Base-by-base conservation (phyloP, 1,140 invertebrate genomes). In the Grapholita molesta region DNA sequence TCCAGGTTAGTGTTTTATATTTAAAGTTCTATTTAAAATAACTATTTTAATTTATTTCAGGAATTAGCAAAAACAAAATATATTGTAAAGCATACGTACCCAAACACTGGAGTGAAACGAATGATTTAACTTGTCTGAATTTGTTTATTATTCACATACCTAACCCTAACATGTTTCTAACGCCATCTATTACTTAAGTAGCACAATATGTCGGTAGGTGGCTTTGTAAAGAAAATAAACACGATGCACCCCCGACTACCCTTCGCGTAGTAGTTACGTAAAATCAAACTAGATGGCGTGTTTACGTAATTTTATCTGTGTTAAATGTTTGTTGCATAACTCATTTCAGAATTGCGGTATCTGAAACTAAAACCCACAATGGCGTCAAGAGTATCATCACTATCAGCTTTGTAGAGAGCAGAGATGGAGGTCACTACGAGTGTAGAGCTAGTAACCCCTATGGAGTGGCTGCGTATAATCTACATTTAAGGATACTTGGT, bases 361-460 rank as follows among this genome's bases (percentile, higher is more conserved):
- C 91, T 73, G 94, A 94, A 79, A 93, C 92, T n/a, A 92, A 93
- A 70, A 93, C 93, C 0, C 89, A 93, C 9, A 93, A 92, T 67
- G 94, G 94, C 3, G 71, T 94, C 2, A 94, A 94, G 67, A 95
- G 94, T 6, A 92, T 93, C 69, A 81, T 95, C 30, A 93, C 91
- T 11, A 93, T 95, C 33, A 93, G 89, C 32, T 93, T 92, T 25
- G 94, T 93, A 35, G 95, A 95, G 84, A 93, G 95, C 21, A 93
- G 95, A 80, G 97, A 98, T 83, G 96, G 96, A 0, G 97, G 96
- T 0, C 93, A 94, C 8, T 98, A 98, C 85, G 95, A 95, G 64
- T 99, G 97, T 81, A 93, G 94, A 7, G 97, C 96, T 0, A 95
- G 95, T 74, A 98, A 99, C 84, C 94, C 94, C 0, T 97, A 95